These are phyloP conservation scores for Aelia acuminata DNA, from an alignment of 2,888 invertebrate species.

Conservation along the genomic window DNA sequence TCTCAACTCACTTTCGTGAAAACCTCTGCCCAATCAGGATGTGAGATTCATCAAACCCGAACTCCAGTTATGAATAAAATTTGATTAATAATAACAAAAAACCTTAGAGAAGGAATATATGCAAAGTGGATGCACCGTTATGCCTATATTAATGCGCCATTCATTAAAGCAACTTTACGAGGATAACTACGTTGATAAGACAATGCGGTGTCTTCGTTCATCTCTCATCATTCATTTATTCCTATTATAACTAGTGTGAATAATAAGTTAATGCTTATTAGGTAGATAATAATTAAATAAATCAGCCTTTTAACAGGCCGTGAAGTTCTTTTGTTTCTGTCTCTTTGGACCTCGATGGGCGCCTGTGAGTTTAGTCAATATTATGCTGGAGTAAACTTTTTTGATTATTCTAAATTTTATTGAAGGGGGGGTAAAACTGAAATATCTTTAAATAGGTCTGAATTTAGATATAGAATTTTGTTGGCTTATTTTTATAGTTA, in stretches of 20 bases:
- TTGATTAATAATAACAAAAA: conserved; percentile 22
- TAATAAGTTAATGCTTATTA: not conserved
- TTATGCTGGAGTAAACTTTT: not conserved
- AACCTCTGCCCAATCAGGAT: not conserved
- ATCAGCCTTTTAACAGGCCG: not conserved
- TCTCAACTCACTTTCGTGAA: not conserved
- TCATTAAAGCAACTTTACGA: not conserved
- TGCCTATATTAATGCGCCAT: not conserved
- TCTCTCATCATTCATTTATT: conserved; percentile 24
- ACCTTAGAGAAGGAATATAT: not conserved
- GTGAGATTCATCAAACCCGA: not conserved
- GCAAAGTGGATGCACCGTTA: not conserved
- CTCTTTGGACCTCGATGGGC: not conserved
- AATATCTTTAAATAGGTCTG: too few species aligned
- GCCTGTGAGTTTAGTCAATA: not conserved
- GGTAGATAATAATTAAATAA: not conserved
- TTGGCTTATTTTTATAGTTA: too few species aligned
- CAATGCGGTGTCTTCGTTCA: not conserved
- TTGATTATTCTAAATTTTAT: too few species aligned
- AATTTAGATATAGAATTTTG: too few species aligned
- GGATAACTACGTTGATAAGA: not conserved
- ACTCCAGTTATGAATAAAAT: not conserved
- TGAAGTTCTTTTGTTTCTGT: not conserved
- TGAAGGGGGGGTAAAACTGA: too few species aligned
- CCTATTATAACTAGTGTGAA: conserved; percentile 19